A percentile compares a stretch with the other conserved stretches of the same genome.
phyloP scores from a whole-genome alignment of 2,888 invertebrate genomes.

The Xestia ashworthii region DNA sequence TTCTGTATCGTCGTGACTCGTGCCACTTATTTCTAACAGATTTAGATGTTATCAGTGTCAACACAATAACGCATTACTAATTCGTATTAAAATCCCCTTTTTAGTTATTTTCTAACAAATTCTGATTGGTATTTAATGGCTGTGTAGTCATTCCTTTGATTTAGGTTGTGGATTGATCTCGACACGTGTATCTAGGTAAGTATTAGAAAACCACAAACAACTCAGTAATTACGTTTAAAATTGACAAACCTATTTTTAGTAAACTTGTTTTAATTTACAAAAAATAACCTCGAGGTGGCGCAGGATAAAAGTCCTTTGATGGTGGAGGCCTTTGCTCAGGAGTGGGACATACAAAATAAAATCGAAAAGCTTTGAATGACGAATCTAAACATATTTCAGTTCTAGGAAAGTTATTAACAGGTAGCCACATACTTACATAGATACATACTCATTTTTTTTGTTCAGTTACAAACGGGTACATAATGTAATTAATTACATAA shows the following conservation, averaged over 20 bases:
- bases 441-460: background rate
- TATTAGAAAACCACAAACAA: slow-evolving; percentile 20
- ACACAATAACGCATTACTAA: slow-evolving; percentile 20
- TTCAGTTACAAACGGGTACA: background rate
- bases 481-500: slow-evolving; percentile 11
- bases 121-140: slow-evolving; percentile 28
- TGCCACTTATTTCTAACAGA: slow-evolving; percentile 29
- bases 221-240: background rate
- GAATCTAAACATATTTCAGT: background rate
- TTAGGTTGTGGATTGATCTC: slow-evolving; percentile 21
- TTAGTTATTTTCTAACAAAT: slow-evolving; percentile 10
- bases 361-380: background rate
- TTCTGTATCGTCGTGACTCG: slow-evolving; percentile 36
- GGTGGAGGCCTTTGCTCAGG: background rate
- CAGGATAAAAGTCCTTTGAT: background rate
- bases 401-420: background rate
- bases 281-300: background rate
- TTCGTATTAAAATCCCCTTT: slow-evolving; percentile 27
- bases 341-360: background rate
- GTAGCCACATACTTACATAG: too few species aligned
- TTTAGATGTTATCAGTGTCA: slow-evolving; percentile 24
- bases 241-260: slow-evolving; percentile 27
- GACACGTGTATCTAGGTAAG: slow-evolving; percentile 12
- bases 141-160: slow-evolving; percentile 20
- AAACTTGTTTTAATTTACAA: background rate